phyloP scores from a whole-genome alignment of 2,888 invertebrate genomes.

The Prosapia bicincta region DNA sequence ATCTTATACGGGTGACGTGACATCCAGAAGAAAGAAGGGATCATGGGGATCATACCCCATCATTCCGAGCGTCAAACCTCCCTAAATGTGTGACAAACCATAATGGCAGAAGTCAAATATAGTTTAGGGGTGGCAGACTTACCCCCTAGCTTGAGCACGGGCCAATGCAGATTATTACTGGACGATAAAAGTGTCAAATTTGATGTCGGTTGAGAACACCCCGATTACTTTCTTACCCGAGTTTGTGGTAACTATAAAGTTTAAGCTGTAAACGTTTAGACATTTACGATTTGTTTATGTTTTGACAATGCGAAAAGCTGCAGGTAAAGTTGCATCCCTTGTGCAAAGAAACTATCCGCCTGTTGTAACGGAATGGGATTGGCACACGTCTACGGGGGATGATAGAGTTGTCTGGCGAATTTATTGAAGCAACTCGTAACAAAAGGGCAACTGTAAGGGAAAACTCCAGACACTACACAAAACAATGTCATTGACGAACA shows the following conservation, averaged over 20 bases:
- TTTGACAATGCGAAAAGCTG: neutral
- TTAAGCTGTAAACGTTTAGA: neutral
- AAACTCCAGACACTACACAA: no score
- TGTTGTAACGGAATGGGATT: neutral
- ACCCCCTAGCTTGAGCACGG: neutral
- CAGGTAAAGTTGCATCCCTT: neutral
- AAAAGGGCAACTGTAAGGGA: no score
- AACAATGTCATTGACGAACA: no score
- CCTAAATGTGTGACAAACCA: constrained; percentile 2
- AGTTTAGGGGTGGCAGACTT: neutral
- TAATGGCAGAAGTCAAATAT: constrained; percentile 2
- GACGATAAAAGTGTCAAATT: neutral
- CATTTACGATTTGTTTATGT: constrained; percentile 2
- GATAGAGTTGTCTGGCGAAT: neutral
- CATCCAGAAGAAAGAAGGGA: neutral
- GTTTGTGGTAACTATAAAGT: neutral
- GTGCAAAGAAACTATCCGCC: neutral
- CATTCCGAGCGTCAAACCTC: neutral
- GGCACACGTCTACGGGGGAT: neutral
- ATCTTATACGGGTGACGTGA: neutral
- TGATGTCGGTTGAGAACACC: neutral
- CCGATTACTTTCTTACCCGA: neutral
- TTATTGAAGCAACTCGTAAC: no score
- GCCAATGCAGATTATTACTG: neutral
- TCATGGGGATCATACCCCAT: neutral